Percentiles rank a stretch among this genome's conserved stretches.
These are phyloP conservation scores for Sparidentex hasta DNA, from an alignment of 2,797 vertebrate genomes.

Conservation along the genomic window DNA sequence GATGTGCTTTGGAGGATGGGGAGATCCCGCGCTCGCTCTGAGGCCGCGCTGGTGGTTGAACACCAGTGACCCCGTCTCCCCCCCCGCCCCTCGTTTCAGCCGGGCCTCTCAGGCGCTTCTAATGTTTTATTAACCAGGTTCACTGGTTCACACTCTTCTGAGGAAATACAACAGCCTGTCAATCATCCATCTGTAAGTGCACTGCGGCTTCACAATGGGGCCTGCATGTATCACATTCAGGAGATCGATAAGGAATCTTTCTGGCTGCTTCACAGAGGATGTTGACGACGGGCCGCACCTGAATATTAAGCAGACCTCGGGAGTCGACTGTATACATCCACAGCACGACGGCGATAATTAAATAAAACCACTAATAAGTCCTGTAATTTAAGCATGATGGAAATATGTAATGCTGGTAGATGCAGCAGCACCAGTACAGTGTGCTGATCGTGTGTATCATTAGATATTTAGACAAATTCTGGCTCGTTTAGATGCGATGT, in stretches of 20 bases:
- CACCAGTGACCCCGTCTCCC: conserved; percentile 74
- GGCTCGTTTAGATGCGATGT: no score
- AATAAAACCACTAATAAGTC: conserved; percentile 84
- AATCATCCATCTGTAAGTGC: conserved; percentile 80
- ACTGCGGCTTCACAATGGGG: conserved; percentile 55
- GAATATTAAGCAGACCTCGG: conserved; percentile 67
- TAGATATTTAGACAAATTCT: no score
- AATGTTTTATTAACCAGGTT: conserved; percentile 89
- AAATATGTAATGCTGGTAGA: conserved; percentile 81
- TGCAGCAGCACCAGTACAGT: conserved; percentile 64
- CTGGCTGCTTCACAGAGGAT: conserved; percentile 60
- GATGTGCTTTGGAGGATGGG: conserved; percentile 80
- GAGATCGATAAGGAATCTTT: conserved; percentile 72
- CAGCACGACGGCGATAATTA: conserved; percentile 45
- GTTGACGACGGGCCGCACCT: conserved; percentile 58
- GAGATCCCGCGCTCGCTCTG: conserved; percentile 59
- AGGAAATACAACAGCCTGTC: conserved; percentile 80
- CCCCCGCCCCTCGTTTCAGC: conserved; percentile 59
- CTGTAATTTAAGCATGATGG: conserved; percentile 82
- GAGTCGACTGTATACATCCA: conserved; percentile 26
- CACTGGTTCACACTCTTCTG: conserved; percentile 82
- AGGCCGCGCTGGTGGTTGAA: conserved; percentile 71
- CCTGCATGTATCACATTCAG: conserved; percentile 67
- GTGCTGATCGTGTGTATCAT: no score
- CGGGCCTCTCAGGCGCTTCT: conserved; percentile 73